Conservation (phyloP, 1,140 invertebrate species). For the Zaprionus kolodkinae region DNA sequence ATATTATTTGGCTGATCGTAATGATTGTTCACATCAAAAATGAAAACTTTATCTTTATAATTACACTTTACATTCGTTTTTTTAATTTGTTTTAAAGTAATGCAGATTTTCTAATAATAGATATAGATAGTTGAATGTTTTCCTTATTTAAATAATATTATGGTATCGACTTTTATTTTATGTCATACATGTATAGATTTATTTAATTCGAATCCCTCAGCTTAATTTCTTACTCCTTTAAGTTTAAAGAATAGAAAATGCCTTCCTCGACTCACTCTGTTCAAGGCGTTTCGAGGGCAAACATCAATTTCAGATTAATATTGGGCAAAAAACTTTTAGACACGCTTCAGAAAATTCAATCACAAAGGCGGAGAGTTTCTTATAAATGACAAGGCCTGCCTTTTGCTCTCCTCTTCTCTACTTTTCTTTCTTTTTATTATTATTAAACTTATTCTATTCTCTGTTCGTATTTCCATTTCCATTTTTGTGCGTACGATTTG, state of each 20-base stretch:
- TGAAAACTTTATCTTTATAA: too few relatives aligned
- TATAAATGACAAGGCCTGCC: slow-evolving; percentile 28
- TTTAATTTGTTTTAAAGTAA: too few relatives aligned
- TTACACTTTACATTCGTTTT: too few relatives aligned
- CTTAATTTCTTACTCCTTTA: background rate
- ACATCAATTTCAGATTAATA: slow-evolving; percentile 10
- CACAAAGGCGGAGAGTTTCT: background rate
- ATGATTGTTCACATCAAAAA: too few relatives aligned
- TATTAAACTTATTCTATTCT: slow-evolving; percentile 1
- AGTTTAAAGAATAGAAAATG: too few relatives aligned
- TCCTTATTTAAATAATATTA: too few relatives aligned
- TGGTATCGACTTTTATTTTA: too few relatives aligned
- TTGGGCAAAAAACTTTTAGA: slow-evolving; percentile 29
- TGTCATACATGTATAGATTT: too few relatives aligned
- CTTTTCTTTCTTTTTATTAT: background rate
- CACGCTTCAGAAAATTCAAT: slow-evolving; percentile 32
- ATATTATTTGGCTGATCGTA: too few relatives aligned
- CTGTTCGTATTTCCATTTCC: slow-evolving; percentile 12
- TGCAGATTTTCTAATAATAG: too few relatives aligned
- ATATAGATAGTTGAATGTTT: too few relatives aligned
- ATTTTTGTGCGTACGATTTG: slow-evolving; percentile 31
- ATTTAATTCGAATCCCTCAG: too few relatives aligned
- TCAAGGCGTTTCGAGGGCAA: background rate
- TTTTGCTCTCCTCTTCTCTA: background rate
- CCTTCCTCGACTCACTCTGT: background rate